These are phyloP conservation scores for Colletes gigas DNA, from an alignment of 1,140 invertebrate species.

Conservation along the genomic window DNA sequence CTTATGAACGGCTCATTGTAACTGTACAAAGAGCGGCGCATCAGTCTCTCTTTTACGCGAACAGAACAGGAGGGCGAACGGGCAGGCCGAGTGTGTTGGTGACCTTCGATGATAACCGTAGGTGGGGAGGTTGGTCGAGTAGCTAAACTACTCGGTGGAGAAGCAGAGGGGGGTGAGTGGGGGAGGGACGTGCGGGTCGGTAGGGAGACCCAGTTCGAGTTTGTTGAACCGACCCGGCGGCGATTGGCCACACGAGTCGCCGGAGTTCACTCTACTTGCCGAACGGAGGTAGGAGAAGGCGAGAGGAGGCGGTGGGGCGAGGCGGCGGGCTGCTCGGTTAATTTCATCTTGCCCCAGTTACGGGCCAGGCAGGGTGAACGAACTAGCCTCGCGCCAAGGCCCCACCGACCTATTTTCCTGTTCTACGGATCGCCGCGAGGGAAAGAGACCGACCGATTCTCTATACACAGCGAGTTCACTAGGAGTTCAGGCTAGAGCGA, in stretches of 20 bases:
- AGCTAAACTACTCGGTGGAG: slow-evolving; percentile 39
- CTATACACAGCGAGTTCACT: slow-evolving; percentile 29
- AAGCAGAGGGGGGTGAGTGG: slow-evolving; percentile 11
- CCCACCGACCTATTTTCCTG: slow-evolving; percentile 80
- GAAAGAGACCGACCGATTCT: slow-evolving; percentile 47
- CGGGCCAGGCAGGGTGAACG: slow-evolving; percentile 81
- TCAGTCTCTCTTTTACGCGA: slow-evolving; percentile 39
- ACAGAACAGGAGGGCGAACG: slow-evolving; percentile 19
- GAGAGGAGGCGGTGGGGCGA: slow-evolving; percentile 50
- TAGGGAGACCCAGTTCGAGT: slow-evolving; percentile 78
- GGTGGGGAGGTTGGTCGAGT: slow-evolving; percentile 63
- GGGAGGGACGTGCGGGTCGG: slow-evolving; percentile 34
- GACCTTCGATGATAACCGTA: slow-evolving; percentile 69
- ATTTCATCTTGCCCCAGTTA: slow-evolving; percentile 82
- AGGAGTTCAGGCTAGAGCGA: slow-evolving; percentile 39
- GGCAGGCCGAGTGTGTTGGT: slow-evolving; percentile 59
- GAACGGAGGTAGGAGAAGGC: slow-evolving; percentile 47
- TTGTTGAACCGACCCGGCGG: slow-evolving; percentile 77
- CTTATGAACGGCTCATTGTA: slow-evolving; percentile 34
- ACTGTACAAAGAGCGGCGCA: slow-evolving; percentile 34
- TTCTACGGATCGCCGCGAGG: slow-evolving; percentile 52
- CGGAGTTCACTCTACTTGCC: slow-evolving; percentile 65
- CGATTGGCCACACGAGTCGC: slow-evolving; percentile 71
- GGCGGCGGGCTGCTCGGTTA: slow-evolving; percentile 76
- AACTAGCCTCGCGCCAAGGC: slow-evolving; percentile 82